Evolutionary conservation across 2,888 invertebrate species (phyloP), one percentile per base, ranked within the genome.

Genomic region (Hydroisotoma schaefferi): DNA sequence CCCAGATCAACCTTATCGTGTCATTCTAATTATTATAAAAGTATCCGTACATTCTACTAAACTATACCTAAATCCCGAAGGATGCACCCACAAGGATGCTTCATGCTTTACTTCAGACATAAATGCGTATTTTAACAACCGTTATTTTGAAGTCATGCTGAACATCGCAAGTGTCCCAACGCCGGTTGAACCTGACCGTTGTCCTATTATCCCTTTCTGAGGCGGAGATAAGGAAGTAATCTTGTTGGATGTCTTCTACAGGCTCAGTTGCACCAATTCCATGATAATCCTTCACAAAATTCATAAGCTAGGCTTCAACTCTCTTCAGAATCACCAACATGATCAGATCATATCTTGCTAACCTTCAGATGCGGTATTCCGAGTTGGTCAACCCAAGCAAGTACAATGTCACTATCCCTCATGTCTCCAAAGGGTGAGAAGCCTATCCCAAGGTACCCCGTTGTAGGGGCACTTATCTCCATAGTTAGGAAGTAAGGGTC

Each of bases 391-490:
- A 93, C 87, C 92, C 92, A 92, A 63, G 88, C 90, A 76, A 92
- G 85, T 72, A 91, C 86, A 79, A 94, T 84, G 81, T 94, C 93
- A 61, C 90, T 85, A 48, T 88, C 88, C 74, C 84, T 82, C 84
- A 88, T 86, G 70, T 85, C 84, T 66, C 89, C 88, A 75, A 85
- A 86, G 57, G 84, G 84, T 70, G 90, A 90, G 77, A 93, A 88
- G 61, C 93, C 94, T 74, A 93, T 84, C 43, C 89, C 91, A 67
- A 93, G 85, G 78, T 90, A 93, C 71, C 93, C 93, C 74, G 83
- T 82, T 63, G 90, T 90, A 78, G 83, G 84, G 75, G 88, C 90
- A 78, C 88, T 88, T 76, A 90, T 81, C 77, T 89, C 86, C 77
- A 91, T 89, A 73, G 87, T 88, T 75, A 90, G 86, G 77, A 87